Percentiles rank a stretch among this genome's conserved stretches.
phyloP scores from a whole-genome alignment of 1,140 invertebrate species.

The Metaphire vulgaris region DNA sequence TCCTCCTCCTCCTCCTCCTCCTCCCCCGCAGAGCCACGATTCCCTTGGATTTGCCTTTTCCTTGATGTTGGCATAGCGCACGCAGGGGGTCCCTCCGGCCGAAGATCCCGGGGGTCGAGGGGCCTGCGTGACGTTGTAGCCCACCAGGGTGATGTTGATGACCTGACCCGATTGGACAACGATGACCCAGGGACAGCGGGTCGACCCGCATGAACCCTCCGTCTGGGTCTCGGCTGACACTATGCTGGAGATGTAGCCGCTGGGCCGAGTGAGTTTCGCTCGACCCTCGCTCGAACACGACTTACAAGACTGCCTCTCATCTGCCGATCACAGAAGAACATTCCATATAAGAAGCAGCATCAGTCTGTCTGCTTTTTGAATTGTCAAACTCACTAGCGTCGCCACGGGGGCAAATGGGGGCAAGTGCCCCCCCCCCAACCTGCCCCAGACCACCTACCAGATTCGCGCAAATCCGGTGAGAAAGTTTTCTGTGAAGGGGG shows the following conservation, averaged over 20 bases:
- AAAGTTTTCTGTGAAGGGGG: too few relatives aligned
- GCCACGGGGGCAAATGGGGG: too few relatives aligned
- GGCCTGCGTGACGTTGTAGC: background rate
- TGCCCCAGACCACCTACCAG: too few relatives aligned
- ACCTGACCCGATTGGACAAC: constrained; percentile 2
- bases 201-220: background rate
- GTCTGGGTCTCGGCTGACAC: constrained; percentile 1
- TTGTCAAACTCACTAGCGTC: too few relatives aligned
- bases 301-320: constrained; percentile 10
- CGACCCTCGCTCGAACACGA: background rate
- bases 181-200: background rate
- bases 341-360: too few relatives aligned
- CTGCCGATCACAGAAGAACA: too few relatives aligned
- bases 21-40: background rate
- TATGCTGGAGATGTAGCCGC: background rate
- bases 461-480: too few relatives aligned
- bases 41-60: constrained; percentile 5
- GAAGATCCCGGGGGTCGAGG: too few relatives aligned
- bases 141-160: constrained; percentile 7
- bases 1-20: background rate
- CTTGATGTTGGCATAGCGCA: constrained; percentile 3
- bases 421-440: too few relatives aligned
- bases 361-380: too few relatives aligned
- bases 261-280: background rate
- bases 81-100: background rate